These are phyloP conservation scores for Nixonia krombeini DNA, from an alignment of 1,140 invertebrate genomes.

Conservation along the genomic window DNA sequence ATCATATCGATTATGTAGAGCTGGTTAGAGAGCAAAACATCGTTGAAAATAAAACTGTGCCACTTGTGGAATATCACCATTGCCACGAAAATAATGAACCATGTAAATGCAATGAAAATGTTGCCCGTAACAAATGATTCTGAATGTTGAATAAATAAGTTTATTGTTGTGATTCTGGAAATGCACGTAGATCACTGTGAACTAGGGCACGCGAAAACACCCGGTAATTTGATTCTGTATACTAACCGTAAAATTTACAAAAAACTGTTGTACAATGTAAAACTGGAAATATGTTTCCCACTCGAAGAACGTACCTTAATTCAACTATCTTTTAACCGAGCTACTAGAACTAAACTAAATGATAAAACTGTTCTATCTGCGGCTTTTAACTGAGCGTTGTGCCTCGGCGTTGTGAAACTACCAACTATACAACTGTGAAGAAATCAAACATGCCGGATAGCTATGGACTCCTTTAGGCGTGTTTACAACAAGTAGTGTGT, in stretches of 20 bases:
- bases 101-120: too few species aligned
- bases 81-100: too few species aligned
- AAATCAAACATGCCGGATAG: background rate
- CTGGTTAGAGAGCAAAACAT: background rate
- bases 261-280: background rate
- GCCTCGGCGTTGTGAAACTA: background rate
- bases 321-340: background rate
- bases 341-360: background rate
- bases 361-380: background rate
- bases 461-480: background rate
- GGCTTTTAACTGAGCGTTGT: background rate
- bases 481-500: too few species aligned
- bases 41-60: too few species aligned
- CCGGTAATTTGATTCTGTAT: background rate
- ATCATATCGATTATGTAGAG: conserved; percentile 16
- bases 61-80: too few species aligned
- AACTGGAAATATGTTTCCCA: background rate
- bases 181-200: too few species aligned
- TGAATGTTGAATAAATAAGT: too few species aligned
- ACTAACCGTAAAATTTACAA: background rate
- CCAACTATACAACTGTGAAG: background rate
- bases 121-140: too few species aligned
- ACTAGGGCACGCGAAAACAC: background rate
- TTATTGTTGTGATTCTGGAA: background rate
- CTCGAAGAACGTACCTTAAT: background rate